Base-by-base conservation (phyloP, 2,797 vertebrate species). In the Takifugu ocellatus region DNA sequence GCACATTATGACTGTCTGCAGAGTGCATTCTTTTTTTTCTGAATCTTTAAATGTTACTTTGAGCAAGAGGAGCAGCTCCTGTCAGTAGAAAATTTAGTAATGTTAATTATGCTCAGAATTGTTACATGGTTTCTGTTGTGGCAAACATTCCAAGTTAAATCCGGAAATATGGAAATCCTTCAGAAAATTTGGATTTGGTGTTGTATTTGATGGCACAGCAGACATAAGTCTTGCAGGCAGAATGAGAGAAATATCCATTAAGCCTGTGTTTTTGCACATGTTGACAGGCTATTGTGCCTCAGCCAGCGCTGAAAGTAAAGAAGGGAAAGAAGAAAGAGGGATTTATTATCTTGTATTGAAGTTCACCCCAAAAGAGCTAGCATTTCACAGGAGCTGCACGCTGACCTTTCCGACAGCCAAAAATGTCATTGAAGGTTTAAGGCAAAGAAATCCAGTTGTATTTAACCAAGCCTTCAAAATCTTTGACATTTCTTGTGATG, bases 401-500 rank as follows among this genome's bases (percentile, higher is more conserved):
- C 77, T 89, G 89, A 90, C 89, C 89, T 91, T 90, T 91, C 74
- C 76, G 63, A 84, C 81, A 77, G 84, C 82, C 84, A 90, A 90
- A 90, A 89, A 90, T 89, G 88, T 89, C 90, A 89, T 82, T 86
- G 78, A 87, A 86, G 84, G 87, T 88, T 90, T 90, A 85, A 87
- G 87, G 86, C 86, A 85, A 82, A 80, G 87, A 88, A 88, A 90
- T 87, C 82, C 87, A 88, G 84, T 88, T 77, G 84, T 88, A 88
- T 90, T 90, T 90, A 90, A 87, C 87, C 85, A 84, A 83, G 80
- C 88, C 86, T 90, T 87, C 88, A 88, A 78, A 90, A 90, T 88
- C 86, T 87, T 87, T 91, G 90, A 90, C 90, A 90, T 91, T 91
- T 90, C 87, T 86, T 90, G 81, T 89, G 86, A 90, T 90, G 89